Base-by-base conservation (phyloP, 2,113 vertebrate species). In the Camelus bactrianus region DNA sequence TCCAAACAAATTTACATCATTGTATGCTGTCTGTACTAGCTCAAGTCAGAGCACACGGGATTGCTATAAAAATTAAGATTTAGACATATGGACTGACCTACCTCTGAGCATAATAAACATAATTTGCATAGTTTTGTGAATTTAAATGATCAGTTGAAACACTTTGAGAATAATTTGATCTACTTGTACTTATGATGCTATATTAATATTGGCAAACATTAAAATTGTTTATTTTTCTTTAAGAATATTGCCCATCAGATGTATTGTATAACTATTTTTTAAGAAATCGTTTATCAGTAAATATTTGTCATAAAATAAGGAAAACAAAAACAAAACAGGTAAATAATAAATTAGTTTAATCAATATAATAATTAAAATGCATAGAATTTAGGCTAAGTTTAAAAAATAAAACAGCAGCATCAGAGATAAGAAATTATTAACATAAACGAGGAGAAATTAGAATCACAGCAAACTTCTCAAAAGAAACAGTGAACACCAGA, bases 201-300 rank as follows among this genome's bases (percentile, higher is more conserved):
- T 72, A 48, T 54, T 90, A 50, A 95, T 87, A 91, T 35, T 77
- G 30, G 89, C 75, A 76, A 80, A 75, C 10, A 50, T 28, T 82
- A 86, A 62, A 67, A 22, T 28, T 32, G 2, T 22, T 83, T 62
- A 89, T 72, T 70, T 80, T 91, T 89, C 64, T 84, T 7, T 26
- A 93, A 70, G 8, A 64, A 20, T 81, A 70, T 62, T 93, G 17
- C 2, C 7, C 62, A 2, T 93, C 6, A 91, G 30, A 13, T n/a
- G 50, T 64, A 6, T 30, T 81, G 10, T 54, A 82, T 90, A 75
- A 19, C 42, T 93, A 62, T 54, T 95, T 17, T 54, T 73, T 46
- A 67, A 22, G 7, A 87, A 76, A 26, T n/a, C 38, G 10, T 50
- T 60, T 87, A 19, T 32, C n/a, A 38, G 52, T 46, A 17, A 54